A percentile compares a stretch with the other conserved stretches of the same genome.
These are phyloP conservation scores for Cyanistes caeruleus DNA, from an alignment of 2,113 vertebrate genomes.

Conservation along the genomic window DNA sequence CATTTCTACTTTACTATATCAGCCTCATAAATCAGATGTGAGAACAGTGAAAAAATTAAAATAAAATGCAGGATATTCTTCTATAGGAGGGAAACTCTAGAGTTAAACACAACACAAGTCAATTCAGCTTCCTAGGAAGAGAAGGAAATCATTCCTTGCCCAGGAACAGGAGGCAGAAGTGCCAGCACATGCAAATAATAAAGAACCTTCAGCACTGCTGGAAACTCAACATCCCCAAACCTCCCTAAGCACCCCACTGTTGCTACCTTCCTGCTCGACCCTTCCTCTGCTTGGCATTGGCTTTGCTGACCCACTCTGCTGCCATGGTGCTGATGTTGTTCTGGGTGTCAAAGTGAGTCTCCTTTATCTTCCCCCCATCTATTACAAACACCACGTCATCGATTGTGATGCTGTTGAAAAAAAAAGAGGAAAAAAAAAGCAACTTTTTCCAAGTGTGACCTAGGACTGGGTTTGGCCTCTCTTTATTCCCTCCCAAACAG, in stretches of 20 bases:
- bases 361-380: conserved; percentile 97
- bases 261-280: conserved; percentile 93
- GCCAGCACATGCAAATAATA: fast-evolving
- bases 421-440: too few relatives aligned
- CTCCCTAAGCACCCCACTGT: too few relatives aligned
- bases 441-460: background rate
- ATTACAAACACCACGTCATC: conserved; percentile 97
- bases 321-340: conserved; percentile 98
- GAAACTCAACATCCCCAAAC: background rate
- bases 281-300: conserved; percentile 96
- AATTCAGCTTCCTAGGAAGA: background rate
- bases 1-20: background rate
- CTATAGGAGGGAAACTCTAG: background rate
- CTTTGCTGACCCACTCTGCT: conserved; percentile 96
- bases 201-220: background rate
- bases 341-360: conserved; percentile 95
- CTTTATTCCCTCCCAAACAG: background rate
- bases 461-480: background rate
- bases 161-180: background rate
- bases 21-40: background rate
- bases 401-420: conserved; percentile 89
- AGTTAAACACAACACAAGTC: background rate
- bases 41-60: background rate
- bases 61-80: background rate
- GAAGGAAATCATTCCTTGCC: background rate